Evolutionary conservation across 2,797 vertebrate genomes (phyloP).

Genomic region (Toxotes lorentzi): DNA sequence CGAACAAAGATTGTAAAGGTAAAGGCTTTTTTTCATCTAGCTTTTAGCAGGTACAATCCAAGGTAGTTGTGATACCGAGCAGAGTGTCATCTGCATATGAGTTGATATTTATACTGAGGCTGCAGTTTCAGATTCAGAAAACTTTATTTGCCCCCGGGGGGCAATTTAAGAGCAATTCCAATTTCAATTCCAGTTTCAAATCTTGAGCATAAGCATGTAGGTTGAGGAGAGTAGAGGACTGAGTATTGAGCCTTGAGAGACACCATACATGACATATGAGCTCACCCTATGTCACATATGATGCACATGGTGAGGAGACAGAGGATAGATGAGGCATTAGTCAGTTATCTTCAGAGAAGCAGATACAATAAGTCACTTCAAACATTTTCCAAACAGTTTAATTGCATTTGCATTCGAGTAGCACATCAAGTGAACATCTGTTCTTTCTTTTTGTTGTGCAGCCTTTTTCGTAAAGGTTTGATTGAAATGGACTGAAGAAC

Average conservation of each 20-base stretch:
- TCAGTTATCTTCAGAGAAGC: neutral
- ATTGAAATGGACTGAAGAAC: neutral
- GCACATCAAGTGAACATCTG: neutral
- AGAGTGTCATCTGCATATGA: neutral
- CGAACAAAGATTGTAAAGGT: slow-evolving; percentile 45
- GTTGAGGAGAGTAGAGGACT: too few relatives aligned
- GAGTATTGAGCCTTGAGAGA: neutral
- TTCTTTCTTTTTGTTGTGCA: neutral
- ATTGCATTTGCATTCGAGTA: too few relatives aligned
- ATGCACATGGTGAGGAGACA: neutral
- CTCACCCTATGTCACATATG: too few relatives aligned
- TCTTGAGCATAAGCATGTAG: neutral
- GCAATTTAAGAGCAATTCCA: too few relatives aligned
- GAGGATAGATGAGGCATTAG: neutral
- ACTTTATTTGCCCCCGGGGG: too few relatives aligned
- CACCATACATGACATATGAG: too few relatives aligned
- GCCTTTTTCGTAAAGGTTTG: neutral
- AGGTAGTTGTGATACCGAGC: neutral
- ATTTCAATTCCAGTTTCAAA: too few relatives aligned
- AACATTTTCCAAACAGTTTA: too few relatives aligned
- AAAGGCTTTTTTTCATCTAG: neutral
- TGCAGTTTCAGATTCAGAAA: too few relatives aligned
- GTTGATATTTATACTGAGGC: neutral
- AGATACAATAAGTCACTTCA: neutral
- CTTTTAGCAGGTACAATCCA: neutral